Evolutionary conservation across 2,888 invertebrate species (phyloP).

Genomic region (Apoda limacodes): DNA sequence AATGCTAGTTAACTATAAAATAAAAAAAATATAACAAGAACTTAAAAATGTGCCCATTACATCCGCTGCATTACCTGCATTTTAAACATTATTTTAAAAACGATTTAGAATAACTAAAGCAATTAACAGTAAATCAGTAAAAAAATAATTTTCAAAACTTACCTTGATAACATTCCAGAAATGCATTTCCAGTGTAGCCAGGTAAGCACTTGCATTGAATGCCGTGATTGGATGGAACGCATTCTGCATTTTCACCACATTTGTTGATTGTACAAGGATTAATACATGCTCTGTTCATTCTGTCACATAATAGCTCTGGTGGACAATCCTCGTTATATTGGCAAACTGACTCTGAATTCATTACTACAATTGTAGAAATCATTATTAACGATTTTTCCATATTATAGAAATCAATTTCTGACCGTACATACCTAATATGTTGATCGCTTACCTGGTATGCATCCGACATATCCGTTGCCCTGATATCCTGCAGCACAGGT

Average conservation of each 20-base stretch:
- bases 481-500: constrained; percentile 87
- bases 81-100: no score
- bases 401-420: no score
- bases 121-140: no score
- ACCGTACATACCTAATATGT: constrained; percentile 5
- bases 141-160: no score
- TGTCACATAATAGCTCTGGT: constrained; percentile 85
- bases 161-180: constrained; percentile 77
- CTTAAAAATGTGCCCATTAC: no score
- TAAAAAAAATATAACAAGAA: no score
- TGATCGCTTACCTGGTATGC: constrained; percentile 75
- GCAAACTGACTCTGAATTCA: constrained; percentile 69
- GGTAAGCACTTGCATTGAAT: constrained; percentile 80
- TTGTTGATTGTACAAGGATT: constrained; percentile 84
- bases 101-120: no score
- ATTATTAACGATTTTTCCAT: no score
- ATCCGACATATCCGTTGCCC: constrained; percentile 87
- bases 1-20: no score
- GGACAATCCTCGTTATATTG: constrained; percentile 94
- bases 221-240: constrained; percentile 80
- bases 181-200: constrained; percentile 83
- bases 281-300: constrained; percentile 85
- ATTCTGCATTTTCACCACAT: constrained; percentile 86
- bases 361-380: constrained; percentile 39
- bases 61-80: no score